phyloP scores from a whole-genome alignment of 2,797 vertebrate species.

The Peromyscus melanophrys region DNA sequence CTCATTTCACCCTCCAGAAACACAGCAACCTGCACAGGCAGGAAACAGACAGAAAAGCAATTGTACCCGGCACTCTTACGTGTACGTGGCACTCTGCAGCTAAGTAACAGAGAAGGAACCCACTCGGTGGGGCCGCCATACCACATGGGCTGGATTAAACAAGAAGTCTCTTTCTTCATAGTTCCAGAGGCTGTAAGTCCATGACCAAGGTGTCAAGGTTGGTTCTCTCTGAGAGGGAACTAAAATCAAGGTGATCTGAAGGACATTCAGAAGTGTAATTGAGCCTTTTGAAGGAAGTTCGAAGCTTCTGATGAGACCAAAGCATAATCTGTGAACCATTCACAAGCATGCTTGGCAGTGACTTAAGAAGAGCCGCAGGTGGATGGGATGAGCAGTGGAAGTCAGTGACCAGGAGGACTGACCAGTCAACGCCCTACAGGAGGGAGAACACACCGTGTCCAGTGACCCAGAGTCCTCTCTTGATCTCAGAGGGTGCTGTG shows the following conservation, averaged over 20 bases:
- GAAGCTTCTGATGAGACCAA: slow-evolving; percentile 25
- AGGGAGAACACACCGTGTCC: not conserved
- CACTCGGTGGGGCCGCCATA: not conserved
- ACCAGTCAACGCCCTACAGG: slow-evolving; percentile 33
- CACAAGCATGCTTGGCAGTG: not conserved
- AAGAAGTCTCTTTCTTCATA: not conserved
- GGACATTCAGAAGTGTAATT: slow-evolving; percentile 9
- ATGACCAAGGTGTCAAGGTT: not conserved
- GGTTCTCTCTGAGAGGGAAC: not conserved
- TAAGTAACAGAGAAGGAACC: not conserved
- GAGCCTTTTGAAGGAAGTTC: not conserved
- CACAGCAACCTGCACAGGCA: not conserved
- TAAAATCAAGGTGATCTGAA: slow-evolving; percentile 3
- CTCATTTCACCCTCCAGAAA: not conserved
- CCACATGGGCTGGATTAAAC: not conserved
- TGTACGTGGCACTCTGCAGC: not conserved
- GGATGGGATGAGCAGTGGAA: not conserved
- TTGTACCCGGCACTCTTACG: too few species aligned
- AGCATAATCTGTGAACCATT: not conserved
- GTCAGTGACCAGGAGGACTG: not conserved
- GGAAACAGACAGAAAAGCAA: not conserved
- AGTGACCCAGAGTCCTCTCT: not conserved
- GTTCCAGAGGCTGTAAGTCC: not conserved
- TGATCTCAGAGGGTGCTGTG: not conserved
- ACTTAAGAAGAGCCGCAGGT: not conserved